A percentile compares a stretch with the other conserved stretches of the same genome.
Conservation (phyloP, 2,888 invertebrate genomes). For the Synergus gifuensis region DNA sequence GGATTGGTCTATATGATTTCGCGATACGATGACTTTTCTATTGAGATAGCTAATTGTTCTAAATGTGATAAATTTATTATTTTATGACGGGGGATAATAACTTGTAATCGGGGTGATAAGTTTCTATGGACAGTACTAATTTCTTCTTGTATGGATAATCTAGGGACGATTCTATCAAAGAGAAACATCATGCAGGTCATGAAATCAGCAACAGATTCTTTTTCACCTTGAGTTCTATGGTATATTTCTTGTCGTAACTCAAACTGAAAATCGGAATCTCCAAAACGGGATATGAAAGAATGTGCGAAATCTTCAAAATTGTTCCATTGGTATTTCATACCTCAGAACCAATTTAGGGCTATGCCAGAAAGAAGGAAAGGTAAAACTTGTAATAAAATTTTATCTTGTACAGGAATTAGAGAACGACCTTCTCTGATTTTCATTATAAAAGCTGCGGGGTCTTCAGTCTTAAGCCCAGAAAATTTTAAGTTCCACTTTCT, state of each 20-base stretch:
- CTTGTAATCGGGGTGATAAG: too few species aligned
- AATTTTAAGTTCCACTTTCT: background rate
- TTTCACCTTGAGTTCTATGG: too few species aligned
- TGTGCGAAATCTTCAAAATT: too few species aligned
- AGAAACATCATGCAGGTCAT: background rate
- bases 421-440: constrained; percentile 5
- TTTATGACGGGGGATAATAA: too few species aligned
- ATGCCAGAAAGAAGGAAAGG: background rate
- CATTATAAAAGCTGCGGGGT: background rate
- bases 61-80: background rate
- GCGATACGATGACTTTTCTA: background rate
- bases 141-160: background rate
- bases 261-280: too few species aligned
- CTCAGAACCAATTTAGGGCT: background rate
- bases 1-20: background rate
- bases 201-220: background rate
- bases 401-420: background rate
- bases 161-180: background rate
- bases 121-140: background rate
- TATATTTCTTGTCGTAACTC: too few species aligned
- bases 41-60: background rate
- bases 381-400: background rate
- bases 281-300: too few species aligned
- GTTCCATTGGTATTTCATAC: background rate
- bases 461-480: background rate